Percentiles rank a stretch among this genome's conserved stretches.
phyloP scores from a whole-genome alignment of 2,113 vertebrate genomes.

The Cichladusa arquata region DNA sequence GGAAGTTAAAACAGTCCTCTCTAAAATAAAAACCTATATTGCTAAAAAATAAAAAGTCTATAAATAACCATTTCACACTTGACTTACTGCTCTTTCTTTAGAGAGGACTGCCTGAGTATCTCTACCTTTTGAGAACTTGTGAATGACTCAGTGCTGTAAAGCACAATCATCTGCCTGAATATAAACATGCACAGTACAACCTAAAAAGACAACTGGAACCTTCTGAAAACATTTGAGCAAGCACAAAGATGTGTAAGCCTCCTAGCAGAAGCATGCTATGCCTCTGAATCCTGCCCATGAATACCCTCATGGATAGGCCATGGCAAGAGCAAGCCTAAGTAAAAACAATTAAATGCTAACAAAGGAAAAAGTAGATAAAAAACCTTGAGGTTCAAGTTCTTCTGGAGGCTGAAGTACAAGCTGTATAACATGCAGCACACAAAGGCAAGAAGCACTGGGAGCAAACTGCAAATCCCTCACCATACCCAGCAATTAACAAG shows the following conservation, averaged over 20 bases:
- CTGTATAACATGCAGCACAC: background rate
- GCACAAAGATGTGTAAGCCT: background rate
- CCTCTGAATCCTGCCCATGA: background rate
- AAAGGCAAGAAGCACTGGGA: background rate
- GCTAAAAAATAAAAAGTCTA: background rate
- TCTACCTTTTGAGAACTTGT: background rate
- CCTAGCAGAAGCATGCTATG: background rate
- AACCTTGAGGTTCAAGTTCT: background rate
- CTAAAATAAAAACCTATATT: background rate
- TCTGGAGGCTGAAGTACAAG: background rate
- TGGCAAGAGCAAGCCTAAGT: background rate
- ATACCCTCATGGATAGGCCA: background rate
- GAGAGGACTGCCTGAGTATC: background rate
- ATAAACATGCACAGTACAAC: background rate
- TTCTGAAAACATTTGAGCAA: background rate
- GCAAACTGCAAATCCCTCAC: background rate
- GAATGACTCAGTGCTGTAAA: background rate
- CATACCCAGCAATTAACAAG: background rate
- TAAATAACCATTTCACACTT: background rate
- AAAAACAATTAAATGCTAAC: background rate
- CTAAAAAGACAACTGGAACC: background rate
- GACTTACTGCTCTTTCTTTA: background rate
- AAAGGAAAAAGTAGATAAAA: background rate
- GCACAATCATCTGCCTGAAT: background rate
- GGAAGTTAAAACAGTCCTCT: background rate